Conservation (phyloP, 2,888 invertebrate species). For the Congeria kusceri region DNA sequence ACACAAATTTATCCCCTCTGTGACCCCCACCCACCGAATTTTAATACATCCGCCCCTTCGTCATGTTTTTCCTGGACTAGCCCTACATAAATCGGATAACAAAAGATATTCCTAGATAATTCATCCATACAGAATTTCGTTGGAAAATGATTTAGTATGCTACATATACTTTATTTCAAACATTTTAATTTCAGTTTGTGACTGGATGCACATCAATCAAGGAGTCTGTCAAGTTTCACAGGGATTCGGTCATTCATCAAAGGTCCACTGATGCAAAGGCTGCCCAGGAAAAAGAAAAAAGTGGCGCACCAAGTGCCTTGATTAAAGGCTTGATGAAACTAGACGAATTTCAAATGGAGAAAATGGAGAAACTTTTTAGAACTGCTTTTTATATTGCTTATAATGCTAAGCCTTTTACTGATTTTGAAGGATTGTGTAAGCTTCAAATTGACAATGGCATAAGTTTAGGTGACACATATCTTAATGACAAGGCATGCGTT, state of each 20-base stretch:
- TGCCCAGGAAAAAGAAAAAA: background rate
- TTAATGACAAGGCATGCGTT: background rate
- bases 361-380: slow-evolving; percentile 3
- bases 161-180: no score
- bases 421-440: background rate
- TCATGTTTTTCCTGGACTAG: no score
- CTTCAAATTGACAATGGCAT: no score
- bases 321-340: background rate
- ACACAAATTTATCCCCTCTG: no score
- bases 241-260: background rate
- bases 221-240: slow-evolving; percentile 6
- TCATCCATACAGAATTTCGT: no score
- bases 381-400: slow-evolving; percentile 3
- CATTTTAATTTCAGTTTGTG: background rate
- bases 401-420: slow-evolving; percentile 3
- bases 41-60: no score
- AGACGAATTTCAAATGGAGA: background rate
- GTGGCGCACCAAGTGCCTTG: background rate
- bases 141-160: no score
- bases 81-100: no score
- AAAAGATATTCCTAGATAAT: no score
- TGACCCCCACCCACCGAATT: no score
- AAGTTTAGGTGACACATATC: no score
- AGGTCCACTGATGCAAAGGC: slow-evolving; percentile 2
- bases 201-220: slow-evolving; percentile 1